Percentiles rank a stretch among this genome's conserved stretches.
phyloP scores from a whole-genome alignment of 2,888 invertebrate genomes.

The Cosmia pyralina region DNA sequence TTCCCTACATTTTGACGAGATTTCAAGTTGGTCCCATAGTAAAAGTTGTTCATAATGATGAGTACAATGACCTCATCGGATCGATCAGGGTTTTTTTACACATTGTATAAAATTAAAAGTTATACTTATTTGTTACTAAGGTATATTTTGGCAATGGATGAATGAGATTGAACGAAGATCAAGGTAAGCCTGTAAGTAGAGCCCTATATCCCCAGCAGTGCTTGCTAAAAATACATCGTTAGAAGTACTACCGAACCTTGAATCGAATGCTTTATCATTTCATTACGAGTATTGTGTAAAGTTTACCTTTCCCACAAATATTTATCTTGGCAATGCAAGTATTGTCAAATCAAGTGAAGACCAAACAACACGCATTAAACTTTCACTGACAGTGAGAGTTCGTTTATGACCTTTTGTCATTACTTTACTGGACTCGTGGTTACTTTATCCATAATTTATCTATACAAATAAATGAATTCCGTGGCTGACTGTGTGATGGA shows the following conservation, averaged over 20 bases:
- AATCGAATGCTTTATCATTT: no score
- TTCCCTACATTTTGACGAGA: no score
- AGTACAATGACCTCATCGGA: no score
- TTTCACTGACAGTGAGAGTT: conserved; percentile 47
- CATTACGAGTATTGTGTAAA: background rate
- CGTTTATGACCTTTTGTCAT: conserved; percentile 40
- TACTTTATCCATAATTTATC: background rate
- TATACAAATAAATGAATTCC: background rate
- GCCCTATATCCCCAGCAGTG: background rate
- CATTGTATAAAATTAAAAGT: no score
- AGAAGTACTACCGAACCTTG: background rate
- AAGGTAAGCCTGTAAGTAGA: no score
- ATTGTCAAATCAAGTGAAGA: conserved; percentile 28
- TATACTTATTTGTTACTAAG: no score
- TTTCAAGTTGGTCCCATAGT: no score
- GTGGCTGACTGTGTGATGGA: background rate
- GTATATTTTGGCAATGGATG: background rate
- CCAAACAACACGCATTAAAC: conserved; percentile 29
- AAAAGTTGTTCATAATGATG: no score
- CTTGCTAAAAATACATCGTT: background rate
- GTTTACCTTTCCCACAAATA: background rate
- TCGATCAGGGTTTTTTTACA: no score
- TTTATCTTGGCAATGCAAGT: background rate
- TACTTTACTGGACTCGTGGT: background rate
- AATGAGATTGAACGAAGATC: background rate